A percentile compares a stretch with the other conserved stretches of the same genome.
Evolutionary conservation across 1,140 invertebrate genomes (phyloP).

Genomic region (Cydia pomonella): DNA sequence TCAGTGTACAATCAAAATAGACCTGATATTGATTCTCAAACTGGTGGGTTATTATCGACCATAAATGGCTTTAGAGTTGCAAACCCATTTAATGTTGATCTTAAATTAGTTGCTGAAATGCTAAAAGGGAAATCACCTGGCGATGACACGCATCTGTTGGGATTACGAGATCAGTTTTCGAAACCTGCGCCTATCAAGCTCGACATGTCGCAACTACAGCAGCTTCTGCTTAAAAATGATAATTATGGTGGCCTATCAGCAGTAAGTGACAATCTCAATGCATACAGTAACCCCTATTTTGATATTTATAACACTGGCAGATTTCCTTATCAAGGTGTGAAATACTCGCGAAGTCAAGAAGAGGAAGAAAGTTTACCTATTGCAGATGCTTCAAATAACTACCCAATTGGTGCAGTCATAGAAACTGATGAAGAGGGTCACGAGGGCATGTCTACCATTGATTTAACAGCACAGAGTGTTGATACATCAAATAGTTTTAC

Average conservation of each 20-base stretch:
- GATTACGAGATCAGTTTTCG: constrained; percentile 60
- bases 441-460: constrained; percentile 49
- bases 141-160: constrained; percentile 62
- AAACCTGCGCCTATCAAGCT: constrained; percentile 64
- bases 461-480: constrained; percentile 50
- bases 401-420: constrained; percentile 76
- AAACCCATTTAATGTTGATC: constrained; percentile 77
- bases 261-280: constrained; percentile 50
- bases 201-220: constrained; percentile 72
- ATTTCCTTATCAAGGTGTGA: constrained; percentile 66
- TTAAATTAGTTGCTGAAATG: constrained; percentile 76
- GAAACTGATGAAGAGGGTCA: constrained; percentile 66
- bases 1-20: constrained; percentile 49
- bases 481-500: constrained; percentile 51
- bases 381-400: constrained; percentile 66
- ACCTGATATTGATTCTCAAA: constrained; percentile 65
- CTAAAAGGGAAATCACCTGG: constrained; percentile 70
- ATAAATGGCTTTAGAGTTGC: constrained; percentile 76
- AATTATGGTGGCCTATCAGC: constrained; percentile 48
- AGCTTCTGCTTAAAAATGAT: constrained; percentile 68
- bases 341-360: constrained; percentile 76
- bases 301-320: constrained; percentile 60
- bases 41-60: constrained; percentile 58
- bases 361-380: constrained; percentile 73
- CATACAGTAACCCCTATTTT: constrained; percentile 56